Conservation (phyloP, 2,888 invertebrate species). For the Idaea dimidiata region DNA sequence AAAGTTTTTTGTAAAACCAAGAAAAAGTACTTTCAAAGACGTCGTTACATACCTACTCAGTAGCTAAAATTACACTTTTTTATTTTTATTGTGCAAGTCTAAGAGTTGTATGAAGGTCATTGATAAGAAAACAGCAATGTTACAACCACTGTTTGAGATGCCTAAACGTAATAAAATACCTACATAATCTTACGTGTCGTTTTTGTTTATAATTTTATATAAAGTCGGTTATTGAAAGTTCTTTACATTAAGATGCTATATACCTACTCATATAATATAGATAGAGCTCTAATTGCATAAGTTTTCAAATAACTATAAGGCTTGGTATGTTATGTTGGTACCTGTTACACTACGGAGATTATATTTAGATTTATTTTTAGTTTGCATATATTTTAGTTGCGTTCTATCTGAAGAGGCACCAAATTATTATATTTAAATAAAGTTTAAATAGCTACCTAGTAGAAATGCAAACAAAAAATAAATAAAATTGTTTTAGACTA, state of each 20-base stretch:
- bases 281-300: background rate
- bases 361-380: too few species aligned
- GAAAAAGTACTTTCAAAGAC: background rate
- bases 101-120: constrained; percentile 67
- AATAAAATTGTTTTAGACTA: too few species aligned
- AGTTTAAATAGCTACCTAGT: too few species aligned
- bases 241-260: background rate
- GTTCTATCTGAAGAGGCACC: too few species aligned
- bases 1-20: background rate
- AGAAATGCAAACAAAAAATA: too few species aligned
- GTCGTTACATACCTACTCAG: background rate
- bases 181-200: constrained; percentile 29
- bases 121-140: constrained; percentile 73
- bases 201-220: constrained; percentile 23
- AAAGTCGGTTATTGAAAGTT: constrained; percentile 9
- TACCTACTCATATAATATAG: background rate
- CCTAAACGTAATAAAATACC: constrained; percentile 45
- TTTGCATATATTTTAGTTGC: too few species aligned
- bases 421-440: too few species aligned
- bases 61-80: constrained; percentile 33
- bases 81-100: constrained; percentile 54
- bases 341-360: too few species aligned
- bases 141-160: constrained; percentile 52
- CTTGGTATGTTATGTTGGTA: too few species aligned
- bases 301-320: too few species aligned